Base-by-base conservation (phyloP, 2,888 invertebrate species). In the Tupiocoris notatus region DNA sequence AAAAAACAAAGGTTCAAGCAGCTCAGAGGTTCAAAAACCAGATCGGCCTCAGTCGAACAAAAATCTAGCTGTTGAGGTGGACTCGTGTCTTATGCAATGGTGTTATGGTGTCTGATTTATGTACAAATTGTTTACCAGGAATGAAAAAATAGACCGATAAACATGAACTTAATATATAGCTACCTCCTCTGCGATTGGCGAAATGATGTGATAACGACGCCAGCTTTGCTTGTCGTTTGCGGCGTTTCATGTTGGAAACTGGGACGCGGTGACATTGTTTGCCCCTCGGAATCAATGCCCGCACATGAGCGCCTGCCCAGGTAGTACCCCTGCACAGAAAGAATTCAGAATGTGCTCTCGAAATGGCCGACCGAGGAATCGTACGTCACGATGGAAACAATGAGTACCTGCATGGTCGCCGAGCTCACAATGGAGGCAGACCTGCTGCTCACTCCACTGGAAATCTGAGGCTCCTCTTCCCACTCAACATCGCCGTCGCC, bases 131-230 rank as follows among this genome's bases (percentile, higher is more conserved):
- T n/a, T n/a, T n/a, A n/a, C n/a, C n/a, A n/a, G n/a, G n/a, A n/a
- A n/a, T n/a, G n/a, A n/a, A n/a, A n/a, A n/a, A n/a, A n/a, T n/a
- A n/a, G n/a, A n/a, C n/a, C n/a, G n/a, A n/a, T n/a, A 24, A 16
- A 67, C 0, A 57, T 21, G 7, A 67, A 56, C 56, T 57, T 17
- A 39, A 18, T 22, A 59, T 7, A 61, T 25, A 73, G 61, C 18
- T 83, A 94, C 93, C 95, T 91, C 83, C 96, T 85, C 82, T 94
- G 93, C 16, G 95, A 94, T 83, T 94, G 92, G 67, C 95, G 86
- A 81, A 92, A 94, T 1, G 95, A 95, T 1, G 95, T 95, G 76
- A 96, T 94, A 70, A 95, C 95, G 6, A 95, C 94, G 0, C 95
- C 95, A 1, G 93, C 94, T 84, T 92, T 92, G 79, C 88, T 87